These are phyloP conservation scores for Drosophila arawakana DNA, from an alignment of 1,140 invertebrate genomes.

Conservation along the genomic window DNA sequence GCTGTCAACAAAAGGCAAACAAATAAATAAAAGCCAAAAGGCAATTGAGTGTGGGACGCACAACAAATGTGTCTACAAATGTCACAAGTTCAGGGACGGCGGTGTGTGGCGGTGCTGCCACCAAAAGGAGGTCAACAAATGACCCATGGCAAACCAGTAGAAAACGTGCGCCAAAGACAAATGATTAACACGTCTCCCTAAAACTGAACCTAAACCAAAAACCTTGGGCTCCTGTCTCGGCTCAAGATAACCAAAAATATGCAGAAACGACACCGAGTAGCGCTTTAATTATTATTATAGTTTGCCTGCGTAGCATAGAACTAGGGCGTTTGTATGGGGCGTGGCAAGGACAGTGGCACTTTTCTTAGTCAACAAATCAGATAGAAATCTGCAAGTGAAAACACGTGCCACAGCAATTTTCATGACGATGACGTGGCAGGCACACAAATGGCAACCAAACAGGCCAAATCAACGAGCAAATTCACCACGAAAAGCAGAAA, in stretches of 20 bases:
- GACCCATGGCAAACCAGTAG: slow-evolving; percentile 62
- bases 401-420: slow-evolving; percentile 29
- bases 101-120: neutral
- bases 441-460: slow-evolving; percentile 67
- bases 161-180: slow-evolving; percentile 63
- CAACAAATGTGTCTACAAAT: slow-evolving; percentile 74
- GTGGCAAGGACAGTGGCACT: neutral
- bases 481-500: slow-evolving; percentile 22
- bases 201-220: neutral
- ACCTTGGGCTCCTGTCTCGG: slow-evolving; percentile 10
- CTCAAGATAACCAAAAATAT: slow-evolving; percentile 55
- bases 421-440: slow-evolving; percentile 60
- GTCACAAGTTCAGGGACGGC: slow-evolving; percentile 22
- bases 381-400: slow-evolving; percentile 59
- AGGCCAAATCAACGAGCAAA: slow-evolving; percentile 26
- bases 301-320: slow-evolving; percentile 13
- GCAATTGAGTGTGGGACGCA: slow-evolving; percentile 12
- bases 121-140: slow-evolving; percentile 48
- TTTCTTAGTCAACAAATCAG: slow-evolving; percentile 35
- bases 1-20: slow-evolving; percentile 81
- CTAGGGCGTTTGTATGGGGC: neutral
- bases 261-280: slow-evolving; percentile 31
- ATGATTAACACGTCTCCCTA: slow-evolving; percentile 71
- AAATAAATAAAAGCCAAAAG: slow-evolving; percentile 76
- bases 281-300: slow-evolving; percentile 57